These are phyloP conservation scores for Cataglyphis livida DNA, from an alignment of 2,888 invertebrate genomes.

Conservation along the genomic window DNA sequence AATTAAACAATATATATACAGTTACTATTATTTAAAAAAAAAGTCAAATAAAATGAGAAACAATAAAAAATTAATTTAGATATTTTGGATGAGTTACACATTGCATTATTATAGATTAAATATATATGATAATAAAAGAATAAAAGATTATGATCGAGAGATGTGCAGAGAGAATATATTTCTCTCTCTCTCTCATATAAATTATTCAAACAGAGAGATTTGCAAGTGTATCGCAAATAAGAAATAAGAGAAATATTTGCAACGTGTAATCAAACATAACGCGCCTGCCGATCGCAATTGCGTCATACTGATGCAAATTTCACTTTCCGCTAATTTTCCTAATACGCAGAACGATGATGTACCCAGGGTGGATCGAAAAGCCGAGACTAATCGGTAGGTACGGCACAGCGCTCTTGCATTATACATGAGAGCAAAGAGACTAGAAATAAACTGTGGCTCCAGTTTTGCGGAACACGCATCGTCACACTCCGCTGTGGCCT, in stretches of 20 bases:
- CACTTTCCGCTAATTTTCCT: background rate
- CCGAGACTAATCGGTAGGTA: background rate
- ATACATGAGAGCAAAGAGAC: conserved; percentile 46
- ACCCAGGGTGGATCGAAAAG: background rate
- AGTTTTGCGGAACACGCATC: conserved; percentile 62
- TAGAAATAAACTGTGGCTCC: conserved; percentile 21
- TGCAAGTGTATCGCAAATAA: background rate
- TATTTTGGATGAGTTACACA: background rate
- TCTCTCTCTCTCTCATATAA: background rate
- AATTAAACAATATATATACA: conserved; percentile 9
- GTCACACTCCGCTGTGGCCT: conserved; percentile 65
- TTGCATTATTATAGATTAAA: background rate
- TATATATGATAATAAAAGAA: background rate
- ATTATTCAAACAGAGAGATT: background rate
- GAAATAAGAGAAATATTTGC: background rate
- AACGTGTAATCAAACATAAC: background rate
- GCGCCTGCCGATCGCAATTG: background rate
- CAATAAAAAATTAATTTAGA: background rate
- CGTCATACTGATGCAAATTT: background rate
- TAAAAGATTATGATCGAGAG: background rate
- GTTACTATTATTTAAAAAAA: background rate
- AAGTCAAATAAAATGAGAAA: background rate
- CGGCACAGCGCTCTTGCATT: conserved; percentile 29
- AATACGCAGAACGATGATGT: background rate
- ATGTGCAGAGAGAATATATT: background rate